Base-by-base conservation (phyloP, 2,797 vertebrate genomes). In the Sebastes umbrosus region DNA sequence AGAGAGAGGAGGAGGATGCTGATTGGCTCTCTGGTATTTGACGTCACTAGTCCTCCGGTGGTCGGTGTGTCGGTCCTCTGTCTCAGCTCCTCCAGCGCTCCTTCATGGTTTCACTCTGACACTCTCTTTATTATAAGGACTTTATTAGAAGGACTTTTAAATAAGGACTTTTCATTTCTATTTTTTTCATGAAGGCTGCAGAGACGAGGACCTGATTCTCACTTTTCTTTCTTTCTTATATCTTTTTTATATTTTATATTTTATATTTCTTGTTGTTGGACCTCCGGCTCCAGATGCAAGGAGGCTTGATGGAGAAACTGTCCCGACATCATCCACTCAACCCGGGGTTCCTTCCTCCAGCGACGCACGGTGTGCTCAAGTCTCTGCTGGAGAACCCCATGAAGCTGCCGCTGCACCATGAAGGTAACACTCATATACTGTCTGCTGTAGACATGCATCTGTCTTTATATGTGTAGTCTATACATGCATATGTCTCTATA, bases 341-440 rank as follows among this genome's bases (percentile, higher is more conserved):
- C 71, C 92, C 96, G 74, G 90, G 95, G 83, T 98, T 98, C 85
- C 92, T 97, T 82, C 96, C 79, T 1, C 59, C 96, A 79, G 96
- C 96, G 73, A 95, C 96, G 67, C 97, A 98, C 87, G 97, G 97
- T 76, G 97, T 98, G 67, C 96, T 99, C 62, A 98, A 98, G 93
- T 97, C 97, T 72, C 95, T 99, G 85, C 96, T 98, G 96, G 98
- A 99, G 90, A 99, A 97, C 87, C 97, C 98, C 6, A 89, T 97
- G 89, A 98, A 97, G 91, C 96, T 98, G 79, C 97, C 97, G 67
- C 96, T 97, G 85, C 96, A 96, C 60, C 97, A 96, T 72, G 97
- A 97, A 94, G 97, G 97, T 98, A 64, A 46, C 32, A 13, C 36
- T 39, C 12, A 4, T 36, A 36, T 36, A 39, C 36, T 39, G 34